Conservation (phyloP, 1,140 invertebrate species). For the Drosophila repletoides region DNA sequence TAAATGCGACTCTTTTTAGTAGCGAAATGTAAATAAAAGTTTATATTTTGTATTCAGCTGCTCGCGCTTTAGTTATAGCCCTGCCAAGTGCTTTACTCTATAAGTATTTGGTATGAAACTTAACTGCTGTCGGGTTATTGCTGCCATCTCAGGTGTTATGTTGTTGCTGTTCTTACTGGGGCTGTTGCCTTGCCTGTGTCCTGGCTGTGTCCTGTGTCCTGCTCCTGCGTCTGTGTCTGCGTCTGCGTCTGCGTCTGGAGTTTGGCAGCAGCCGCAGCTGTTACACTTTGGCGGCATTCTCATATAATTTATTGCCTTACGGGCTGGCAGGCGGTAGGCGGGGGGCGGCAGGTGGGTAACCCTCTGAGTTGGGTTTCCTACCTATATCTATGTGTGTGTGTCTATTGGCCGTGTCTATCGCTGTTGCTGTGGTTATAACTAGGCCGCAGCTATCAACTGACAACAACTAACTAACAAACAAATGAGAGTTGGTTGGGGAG, state of each 20-base stretch:
- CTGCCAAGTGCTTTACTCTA: conserved; percentile 13
- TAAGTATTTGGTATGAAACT: conserved; percentile 33
- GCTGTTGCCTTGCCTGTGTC: too few relatives aligned
- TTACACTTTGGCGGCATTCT: conserved; percentile 77
- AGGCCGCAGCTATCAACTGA: conserved; percentile 69
- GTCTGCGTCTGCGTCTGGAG: too few relatives aligned
- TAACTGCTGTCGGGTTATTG: conserved; percentile 24
- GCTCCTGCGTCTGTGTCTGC: too few relatives aligned
- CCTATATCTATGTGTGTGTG: not conserved
- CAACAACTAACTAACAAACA: conserved; percentile 55
- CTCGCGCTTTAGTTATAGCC: conserved; percentile 11
- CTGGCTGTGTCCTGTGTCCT: conserved; percentile 1
- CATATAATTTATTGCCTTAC: conserved; percentile 75
- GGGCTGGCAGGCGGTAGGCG: conserved; percentile 37
- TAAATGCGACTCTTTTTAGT: too few relatives aligned
- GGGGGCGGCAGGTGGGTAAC: not conserved
- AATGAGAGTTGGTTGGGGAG: not conserved
- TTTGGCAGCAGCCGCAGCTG: conserved; percentile 67
- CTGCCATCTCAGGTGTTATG: conserved; percentile 40
- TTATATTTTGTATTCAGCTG: too few relatives aligned
- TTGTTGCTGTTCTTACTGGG: conserved; percentile 17
- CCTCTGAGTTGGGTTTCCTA: conserved; percentile 19
- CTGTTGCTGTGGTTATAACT: conserved; percentile 39
- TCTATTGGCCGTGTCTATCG: conserved; percentile 26
- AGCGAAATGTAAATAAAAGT: conserved; percentile 48